Conservation (phyloP, 1,140 invertebrate genomes). For the Hypothenemus hampei region DNA sequence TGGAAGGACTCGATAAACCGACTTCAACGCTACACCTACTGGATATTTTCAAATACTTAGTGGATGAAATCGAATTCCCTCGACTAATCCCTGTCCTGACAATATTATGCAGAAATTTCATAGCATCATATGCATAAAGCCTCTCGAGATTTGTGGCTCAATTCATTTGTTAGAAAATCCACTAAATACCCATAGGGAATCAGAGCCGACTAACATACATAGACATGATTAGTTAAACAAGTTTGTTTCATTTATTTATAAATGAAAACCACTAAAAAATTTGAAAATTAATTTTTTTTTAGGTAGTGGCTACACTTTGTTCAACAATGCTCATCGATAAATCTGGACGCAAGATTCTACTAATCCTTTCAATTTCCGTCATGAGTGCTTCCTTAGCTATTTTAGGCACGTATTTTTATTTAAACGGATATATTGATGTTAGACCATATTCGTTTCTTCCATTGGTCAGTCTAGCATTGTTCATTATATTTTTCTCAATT, state of each 20-base stretch:
- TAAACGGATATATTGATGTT: constrained; percentile 33
- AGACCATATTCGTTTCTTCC: constrained; percentile 31
- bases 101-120: neutral
- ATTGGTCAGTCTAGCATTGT: constrained; percentile 29
- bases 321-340: constrained; percentile 49
- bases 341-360: constrained; percentile 50
- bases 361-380: constrained; percentile 48
- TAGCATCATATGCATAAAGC: neutral
- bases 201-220: too few species aligned
- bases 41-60: neutral
- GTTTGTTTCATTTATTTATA: too few species aligned
- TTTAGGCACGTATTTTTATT: constrained; percentile 46
- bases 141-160: neutral
- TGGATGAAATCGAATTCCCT: neutral
- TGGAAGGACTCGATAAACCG: too few species aligned
- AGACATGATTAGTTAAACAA: too few species aligned
- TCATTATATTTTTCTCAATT: constrained; percentile 35
- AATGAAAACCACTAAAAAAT: too few species aligned
- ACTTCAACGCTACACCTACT: neutral
- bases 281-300: constrained; percentile 30
- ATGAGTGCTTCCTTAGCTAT: constrained; percentile 46
- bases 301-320: constrained; percentile 47
- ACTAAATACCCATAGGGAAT: too few species aligned
- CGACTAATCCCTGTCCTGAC: neutral
- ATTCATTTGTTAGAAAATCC: neutral